phyloP scores from a whole-genome alignment of 2,113 vertebrate genomes.

The Aramus guarauna region DNA sequence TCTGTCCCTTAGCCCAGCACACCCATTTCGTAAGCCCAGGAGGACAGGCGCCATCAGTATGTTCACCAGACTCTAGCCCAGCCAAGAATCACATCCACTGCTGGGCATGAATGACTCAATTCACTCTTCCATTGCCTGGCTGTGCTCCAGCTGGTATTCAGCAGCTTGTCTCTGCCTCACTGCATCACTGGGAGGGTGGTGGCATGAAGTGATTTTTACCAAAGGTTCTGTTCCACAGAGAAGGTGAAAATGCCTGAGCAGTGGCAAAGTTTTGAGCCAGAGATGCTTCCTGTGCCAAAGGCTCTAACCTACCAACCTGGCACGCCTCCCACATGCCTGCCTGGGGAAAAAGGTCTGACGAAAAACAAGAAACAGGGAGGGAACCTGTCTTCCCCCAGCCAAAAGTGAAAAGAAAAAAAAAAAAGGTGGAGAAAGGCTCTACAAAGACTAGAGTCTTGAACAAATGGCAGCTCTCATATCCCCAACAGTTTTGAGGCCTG shows the following conservation, averaged over 20 bases:
- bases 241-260: not conserved
- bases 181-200: not conserved
- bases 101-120: not conserved
- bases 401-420: not conserved
- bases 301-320: not conserved
- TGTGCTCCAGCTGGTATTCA: not conserved
- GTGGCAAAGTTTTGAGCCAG: not conserved
- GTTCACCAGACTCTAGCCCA: not conserved
- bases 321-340: not conserved
- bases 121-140: not conserved
- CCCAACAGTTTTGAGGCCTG: not conserved
- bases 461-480: not conserved
- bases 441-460: not conserved
- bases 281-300: not conserved
- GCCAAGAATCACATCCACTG: slow-evolving; percentile 4
- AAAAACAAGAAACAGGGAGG: not conserved
- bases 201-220: not conserved
- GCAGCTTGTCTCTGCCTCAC: not conserved
- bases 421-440: not conserved
- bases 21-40: not conserved
- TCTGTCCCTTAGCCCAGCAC: not conserved
- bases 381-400: not conserved
- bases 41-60: not conserved
- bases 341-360: not conserved
- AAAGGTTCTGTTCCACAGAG: not conserved